phyloP scores from a whole-genome alignment of 2,797 vertebrate species.

The Taeniopygia guttata region DNA sequence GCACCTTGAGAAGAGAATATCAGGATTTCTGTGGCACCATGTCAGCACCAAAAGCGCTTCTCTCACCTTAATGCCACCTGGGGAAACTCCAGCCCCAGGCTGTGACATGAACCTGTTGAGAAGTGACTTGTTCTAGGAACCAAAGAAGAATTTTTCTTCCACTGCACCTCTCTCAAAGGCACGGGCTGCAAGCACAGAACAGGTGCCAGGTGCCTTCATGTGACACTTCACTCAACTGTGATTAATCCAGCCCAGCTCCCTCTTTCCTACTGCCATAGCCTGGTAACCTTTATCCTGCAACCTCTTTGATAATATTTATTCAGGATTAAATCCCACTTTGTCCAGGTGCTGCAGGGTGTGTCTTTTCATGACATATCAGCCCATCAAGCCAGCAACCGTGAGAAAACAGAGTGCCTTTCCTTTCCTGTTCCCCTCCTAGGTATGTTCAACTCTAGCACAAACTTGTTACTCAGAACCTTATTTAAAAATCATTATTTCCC shows the following conservation, averaged over 20 bases:
- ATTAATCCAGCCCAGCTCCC: neutral
- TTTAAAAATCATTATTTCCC: neutral
- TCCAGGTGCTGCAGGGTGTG: neutral
- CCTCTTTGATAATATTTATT: fast-evolving
- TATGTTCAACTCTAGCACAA: neutral
- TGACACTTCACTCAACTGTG: neutral
- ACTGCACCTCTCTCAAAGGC: neutral
- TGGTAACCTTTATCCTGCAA: neutral
- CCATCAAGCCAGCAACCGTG: fast-evolving
- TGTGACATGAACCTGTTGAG: neutral
- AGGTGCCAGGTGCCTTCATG: neutral
- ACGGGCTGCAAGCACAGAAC: neutral
- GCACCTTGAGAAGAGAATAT: neutral
- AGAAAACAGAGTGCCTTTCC: neutral
- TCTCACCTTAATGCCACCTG: neutral
- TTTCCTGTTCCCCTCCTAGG: neutral
- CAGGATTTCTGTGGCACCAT: neutral
- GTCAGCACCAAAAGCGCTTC: neutral
- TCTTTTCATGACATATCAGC: neutral
- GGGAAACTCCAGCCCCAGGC: fast-evolving
- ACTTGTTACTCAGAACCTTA: neutral
- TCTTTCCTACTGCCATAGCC: neutral
- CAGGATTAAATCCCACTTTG: neutral
- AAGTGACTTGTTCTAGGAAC: neutral
- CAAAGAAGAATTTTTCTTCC: neutral